These are phyloP conservation scores for Drosophila arizonae DNA, from an alignment of 1,140 invertebrate species.

Conservation along the genomic window DNA sequence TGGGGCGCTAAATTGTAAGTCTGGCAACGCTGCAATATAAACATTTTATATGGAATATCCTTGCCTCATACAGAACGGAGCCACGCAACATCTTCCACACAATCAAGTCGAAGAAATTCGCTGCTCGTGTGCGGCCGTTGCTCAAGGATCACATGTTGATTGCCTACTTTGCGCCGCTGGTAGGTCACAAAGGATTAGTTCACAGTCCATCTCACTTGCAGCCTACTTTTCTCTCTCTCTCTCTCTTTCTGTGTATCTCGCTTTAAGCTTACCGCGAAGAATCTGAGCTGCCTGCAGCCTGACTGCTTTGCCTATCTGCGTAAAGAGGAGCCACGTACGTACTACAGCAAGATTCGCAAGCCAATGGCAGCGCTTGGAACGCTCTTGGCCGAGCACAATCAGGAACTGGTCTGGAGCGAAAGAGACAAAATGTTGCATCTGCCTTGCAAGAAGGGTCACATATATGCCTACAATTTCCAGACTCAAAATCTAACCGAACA, in stretches of 20 bases:
- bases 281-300: constrained; percentile 38
- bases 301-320: constrained; percentile 48
- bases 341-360: constrained; percentile 52
- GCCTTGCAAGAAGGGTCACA: constrained; percentile 13
- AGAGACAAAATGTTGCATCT: neutral
- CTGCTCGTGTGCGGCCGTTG: constrained; percentile 6
- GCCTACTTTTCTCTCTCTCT: neutral
- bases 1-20: constrained; percentile 65
- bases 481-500: constrained; percentile 28
- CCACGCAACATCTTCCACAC: constrained; percentile 28
- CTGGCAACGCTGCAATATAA: neutral
- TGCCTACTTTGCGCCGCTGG: constrained; percentile 46
- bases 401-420: neutral
- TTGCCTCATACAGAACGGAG: constrained; percentile 14
- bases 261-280: constrained; percentile 42
- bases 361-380: constrained; percentile 13
- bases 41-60: neutral
- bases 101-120: constrained; percentile 3
- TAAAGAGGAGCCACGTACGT: constrained; percentile 21
- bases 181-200: constrained; percentile 5
- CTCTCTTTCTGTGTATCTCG: neutral
- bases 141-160: constrained; percentile 42
- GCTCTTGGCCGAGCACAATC: neutral
- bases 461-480: constrained; percentile 41
- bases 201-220: neutral